Percentiles rank a stretch among this genome's conserved stretches.
phyloP scores from a whole-genome alignment of 2,797 vertebrate species.

The Sebastes oblongus region DNA sequence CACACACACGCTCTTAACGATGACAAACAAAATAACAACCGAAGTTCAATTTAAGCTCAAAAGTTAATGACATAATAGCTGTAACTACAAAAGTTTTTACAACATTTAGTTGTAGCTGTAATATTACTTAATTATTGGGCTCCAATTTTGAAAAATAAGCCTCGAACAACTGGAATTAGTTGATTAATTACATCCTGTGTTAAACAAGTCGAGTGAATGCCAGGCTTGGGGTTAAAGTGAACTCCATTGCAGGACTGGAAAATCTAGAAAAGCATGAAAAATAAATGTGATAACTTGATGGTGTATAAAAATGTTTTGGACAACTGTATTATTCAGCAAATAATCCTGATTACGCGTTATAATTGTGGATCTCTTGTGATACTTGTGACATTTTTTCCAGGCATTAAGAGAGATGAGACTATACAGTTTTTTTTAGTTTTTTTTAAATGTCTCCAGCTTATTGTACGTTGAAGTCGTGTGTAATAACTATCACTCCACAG shows the following conservation, averaged over 20 bases:
- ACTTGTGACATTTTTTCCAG: background rate
- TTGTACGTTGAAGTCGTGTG: constrained; percentile 44
- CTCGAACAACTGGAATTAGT: background rate
- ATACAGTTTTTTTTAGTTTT: background rate
- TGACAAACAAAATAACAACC: constrained; percentile 15
- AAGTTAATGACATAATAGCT: background rate
- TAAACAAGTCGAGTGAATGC: constrained; percentile 6
- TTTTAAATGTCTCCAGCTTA: background rate
- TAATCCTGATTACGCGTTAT: background rate
- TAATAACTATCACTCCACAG: constrained; percentile 55
- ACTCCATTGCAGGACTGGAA: constrained; percentile 32
- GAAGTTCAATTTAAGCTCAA: background rate
- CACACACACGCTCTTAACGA: background rate
- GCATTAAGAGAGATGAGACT: background rate
- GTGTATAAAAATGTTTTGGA: background rate
- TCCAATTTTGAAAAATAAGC: background rate
- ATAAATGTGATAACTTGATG: background rate
- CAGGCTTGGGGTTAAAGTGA: background rate
- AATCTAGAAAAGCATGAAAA: constrained; percentile 37
- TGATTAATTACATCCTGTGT: background rate
- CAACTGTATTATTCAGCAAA: background rate
- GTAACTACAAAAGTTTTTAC: background rate
- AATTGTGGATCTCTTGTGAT: background rate
- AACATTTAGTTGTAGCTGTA: background rate
- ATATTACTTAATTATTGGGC: background rate